Conservation (phyloP, 1,140 invertebrate species). For the Hyposmocoma kahamanoa region DNA sequence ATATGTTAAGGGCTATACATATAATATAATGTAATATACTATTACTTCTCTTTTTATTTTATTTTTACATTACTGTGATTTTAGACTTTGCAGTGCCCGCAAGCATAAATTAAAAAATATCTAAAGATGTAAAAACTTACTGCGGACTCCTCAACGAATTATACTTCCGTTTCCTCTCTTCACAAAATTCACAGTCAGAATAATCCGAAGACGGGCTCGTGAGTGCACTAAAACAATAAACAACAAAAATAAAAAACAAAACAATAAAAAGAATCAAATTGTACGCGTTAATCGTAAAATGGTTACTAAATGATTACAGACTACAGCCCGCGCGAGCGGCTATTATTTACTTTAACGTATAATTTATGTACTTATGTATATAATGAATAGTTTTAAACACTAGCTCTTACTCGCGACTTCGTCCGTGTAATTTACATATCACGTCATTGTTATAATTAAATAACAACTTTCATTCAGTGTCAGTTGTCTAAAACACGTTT, state of each 20-base stretch:
- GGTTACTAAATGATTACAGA: too few relatives aligned
- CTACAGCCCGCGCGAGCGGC: too few relatives aligned
- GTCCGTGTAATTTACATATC: too few relatives aligned
- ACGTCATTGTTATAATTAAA: too few relatives aligned
- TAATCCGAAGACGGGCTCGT: conserved; percentile 40
- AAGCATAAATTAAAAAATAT: not conserved
- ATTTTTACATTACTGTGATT: not conserved
- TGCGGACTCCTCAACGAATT: conserved; percentile 17
- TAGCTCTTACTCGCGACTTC: too few relatives aligned
- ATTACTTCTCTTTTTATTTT: not conserved
- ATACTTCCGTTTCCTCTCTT: conserved; percentile 14
- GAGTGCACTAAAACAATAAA: conserved; percentile 32
- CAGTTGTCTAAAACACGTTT: too few relatives aligned
- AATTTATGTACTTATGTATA: too few relatives aligned
- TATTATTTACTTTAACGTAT: too few relatives aligned
- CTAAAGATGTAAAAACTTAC: conserved; percentile 16
- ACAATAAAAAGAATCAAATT: too few relatives aligned
- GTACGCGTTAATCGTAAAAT: too few relatives aligned
- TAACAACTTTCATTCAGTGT: too few relatives aligned
- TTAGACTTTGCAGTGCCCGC: not conserved
- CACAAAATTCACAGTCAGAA: conserved; percentile 35
- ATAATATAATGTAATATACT: not conserved
- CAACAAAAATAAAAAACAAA: conserved; percentile 6
- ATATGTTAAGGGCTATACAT: not conserved
- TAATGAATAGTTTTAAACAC: too few relatives aligned